Base-by-base conservation (phyloP, 2,888 invertebrate genomes). In the Gymnocheta viridis region DNA sequence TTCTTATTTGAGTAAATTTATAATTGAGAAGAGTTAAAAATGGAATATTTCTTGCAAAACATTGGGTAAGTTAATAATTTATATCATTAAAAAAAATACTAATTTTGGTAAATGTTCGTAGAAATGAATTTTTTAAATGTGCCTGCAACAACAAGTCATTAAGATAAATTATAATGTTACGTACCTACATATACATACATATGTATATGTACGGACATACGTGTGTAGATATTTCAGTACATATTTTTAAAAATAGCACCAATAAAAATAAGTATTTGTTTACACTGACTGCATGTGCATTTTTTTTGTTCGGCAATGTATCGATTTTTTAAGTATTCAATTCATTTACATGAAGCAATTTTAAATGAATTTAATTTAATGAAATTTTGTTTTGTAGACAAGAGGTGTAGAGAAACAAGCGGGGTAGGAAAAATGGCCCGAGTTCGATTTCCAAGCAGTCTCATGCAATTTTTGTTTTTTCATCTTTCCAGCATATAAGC, bases 61-160 rank as follows among this genome's bases (percentile, higher is more conserved):
- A 47, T 73, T 67, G 69, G 77, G 84, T 84, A 73, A 84, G 84
- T 41, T 47, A 24, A 29, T n/a, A 6, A 51, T 12, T 19, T 14
- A 14, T n/a, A n/a, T 35, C 10, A 41, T 41, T 3, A 10, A 41
- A 14, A 41, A 5, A 7, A 9, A 6, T 10, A 9, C 10, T 32
- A 41, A 41, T 14, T 41, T 41, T n/a, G 4, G 14, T 41, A 14
- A 41, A n/a, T 41, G n/a, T 14, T n/a, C 41, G 4, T 41, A 41
- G 14, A 14, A 4, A n/a, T 41, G 41, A 41, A n/a, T 14, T 4
- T 2, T 41, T 41, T 41, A 14, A 12, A 38, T 44, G n/a, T 62
- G 2, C 22, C 49, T 22, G 49, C 7, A 22, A 49, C 7, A 22
- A 49, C 22, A 49, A 19, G 7, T 7, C 9, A 6, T 1, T 47